A percentile compares a stretch with the other conserved stretches of the same genome.
Evolutionary conservation across 2,888 invertebrate genomes (phyloP).

Genomic region (Apotomis capreana): DNA sequence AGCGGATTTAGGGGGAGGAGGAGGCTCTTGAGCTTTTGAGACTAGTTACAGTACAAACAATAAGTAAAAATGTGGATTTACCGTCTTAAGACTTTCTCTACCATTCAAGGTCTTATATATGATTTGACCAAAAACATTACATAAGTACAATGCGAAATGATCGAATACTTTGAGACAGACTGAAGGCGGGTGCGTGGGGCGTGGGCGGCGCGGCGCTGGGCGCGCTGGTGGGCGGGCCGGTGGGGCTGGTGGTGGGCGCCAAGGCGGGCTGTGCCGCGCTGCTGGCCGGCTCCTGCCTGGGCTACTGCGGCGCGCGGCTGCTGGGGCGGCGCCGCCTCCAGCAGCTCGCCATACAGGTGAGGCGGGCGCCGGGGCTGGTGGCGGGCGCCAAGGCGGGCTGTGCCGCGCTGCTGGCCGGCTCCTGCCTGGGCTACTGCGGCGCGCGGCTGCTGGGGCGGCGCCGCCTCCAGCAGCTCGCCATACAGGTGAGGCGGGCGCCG

Average conservation of each 20-base stretch:
- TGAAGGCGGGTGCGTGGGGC: constrained; percentile 58
- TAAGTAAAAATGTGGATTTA: too few relatives aligned
- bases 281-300: constrained; percentile 62
- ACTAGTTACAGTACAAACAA: too few relatives aligned
- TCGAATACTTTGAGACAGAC: constrained; percentile 44
- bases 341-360: constrained; percentile 37
- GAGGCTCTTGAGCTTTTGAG: too few relatives aligned
- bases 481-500: constrained; percentile 53
- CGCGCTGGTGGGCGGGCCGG: constrained; percentile 64
- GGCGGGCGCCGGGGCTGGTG: constrained; percentile 61
- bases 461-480: constrained; percentile 40
- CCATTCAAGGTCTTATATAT: too few relatives aligned
- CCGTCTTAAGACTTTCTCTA: too few relatives aligned
- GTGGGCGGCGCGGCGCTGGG: constrained; percentile 62
- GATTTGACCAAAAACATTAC: not conserved
- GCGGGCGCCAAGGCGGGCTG: constrained; percentile 68
- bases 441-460: constrained; percentile 48
- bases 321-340: constrained; percentile 44
- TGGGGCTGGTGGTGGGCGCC: constrained; percentile 63
- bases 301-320: constrained; percentile 53
- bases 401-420: constrained; percentile 62
- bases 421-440: constrained; percentile 57
- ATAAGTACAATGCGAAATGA: not conserved
- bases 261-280: constrained; percentile 66
- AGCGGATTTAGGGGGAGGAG: too few relatives aligned